These are phyloP conservation scores for Opisthograptis luteolata DNA, from an alignment of 2,888 invertebrate species.

Conservation along the genomic window DNA sequence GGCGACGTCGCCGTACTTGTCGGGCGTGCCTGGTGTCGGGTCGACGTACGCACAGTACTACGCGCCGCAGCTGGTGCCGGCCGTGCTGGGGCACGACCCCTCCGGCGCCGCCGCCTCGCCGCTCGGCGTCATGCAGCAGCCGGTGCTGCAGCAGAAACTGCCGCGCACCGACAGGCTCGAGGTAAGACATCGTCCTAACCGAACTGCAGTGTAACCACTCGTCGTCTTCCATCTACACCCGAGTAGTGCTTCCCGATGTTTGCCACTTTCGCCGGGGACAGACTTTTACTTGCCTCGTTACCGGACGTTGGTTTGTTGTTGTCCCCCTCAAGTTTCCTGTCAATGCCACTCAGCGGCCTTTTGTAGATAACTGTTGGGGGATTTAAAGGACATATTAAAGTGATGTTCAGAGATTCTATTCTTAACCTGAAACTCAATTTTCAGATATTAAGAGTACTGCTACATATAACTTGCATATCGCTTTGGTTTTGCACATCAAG, in stretches of 20 bases:
- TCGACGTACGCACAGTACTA: constrained; percentile 96
- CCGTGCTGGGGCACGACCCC: constrained; percentile 95
- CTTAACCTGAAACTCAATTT: constrained; percentile 2
- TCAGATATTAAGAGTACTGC: background rate
- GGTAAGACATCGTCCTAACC: constrained; percentile 85
- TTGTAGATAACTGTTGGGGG: background rate
- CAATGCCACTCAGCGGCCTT: background rate
- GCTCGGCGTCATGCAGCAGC: constrained; percentile 93
- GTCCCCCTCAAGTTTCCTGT: background rate
- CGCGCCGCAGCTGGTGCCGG: constrained; percentile 94
- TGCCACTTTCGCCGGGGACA: constrained; percentile 65
- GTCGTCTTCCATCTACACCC: constrained; percentile 45
- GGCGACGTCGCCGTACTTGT: constrained; percentile 96
- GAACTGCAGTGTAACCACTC: background rate
- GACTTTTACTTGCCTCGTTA: constrained; percentile 42
- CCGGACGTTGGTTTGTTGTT: no score
- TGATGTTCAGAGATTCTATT: background rate
- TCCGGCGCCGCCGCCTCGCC: constrained; percentile 90
- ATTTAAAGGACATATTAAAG: background rate
- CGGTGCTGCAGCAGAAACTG: constrained; percentile 96
- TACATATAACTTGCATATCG: background rate
- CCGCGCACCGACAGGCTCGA: constrained; percentile 97
- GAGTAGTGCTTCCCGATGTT: constrained; percentile 69
- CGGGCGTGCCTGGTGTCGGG: constrained; percentile 94
- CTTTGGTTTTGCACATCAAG: no score